Percentiles rank a stretch among this genome's conserved stretches.
Evolutionary conservation across 2,113 vertebrate genomes (phyloP).

Genomic region (Thamnaconus septentrionalis): DNA sequence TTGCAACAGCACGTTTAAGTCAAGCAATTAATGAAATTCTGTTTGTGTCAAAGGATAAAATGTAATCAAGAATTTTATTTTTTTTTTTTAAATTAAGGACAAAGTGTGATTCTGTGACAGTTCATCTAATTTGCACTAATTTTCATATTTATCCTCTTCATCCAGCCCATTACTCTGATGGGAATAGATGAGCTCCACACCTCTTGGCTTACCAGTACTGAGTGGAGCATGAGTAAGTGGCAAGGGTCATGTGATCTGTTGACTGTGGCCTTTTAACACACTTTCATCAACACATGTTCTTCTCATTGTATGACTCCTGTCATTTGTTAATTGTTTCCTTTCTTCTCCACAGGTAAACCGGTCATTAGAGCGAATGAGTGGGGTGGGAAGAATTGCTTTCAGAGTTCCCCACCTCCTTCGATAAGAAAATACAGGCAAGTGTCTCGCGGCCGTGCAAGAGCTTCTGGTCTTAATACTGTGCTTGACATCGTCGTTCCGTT

Average conservation of each 20-base stretch:
- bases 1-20: too few species aligned
- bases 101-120: not conserved
- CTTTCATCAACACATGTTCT: not conserved
- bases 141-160: constrained; percentile 10
- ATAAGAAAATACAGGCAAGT: constrained; percentile 73
- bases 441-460: not conserved
- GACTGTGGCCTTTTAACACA: not conserved
- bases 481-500: not conserved
- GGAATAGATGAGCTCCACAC: constrained; percentile 79
- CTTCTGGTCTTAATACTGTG: not conserved
- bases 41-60: too few species aligned
- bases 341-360: constrained; percentile 63
- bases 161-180: constrained; percentile 62
- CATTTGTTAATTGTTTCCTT: not conserved
- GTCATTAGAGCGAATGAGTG: constrained; percentile 52
- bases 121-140: not conserved
- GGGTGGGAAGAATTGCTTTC: constrained; percentile 52
- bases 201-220: constrained; percentile 61
- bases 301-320: not conserved
- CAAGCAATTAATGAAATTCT: too few species aligned
- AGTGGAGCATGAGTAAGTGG: constrained; percentile 76
- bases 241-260: not conserved
- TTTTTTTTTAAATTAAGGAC: too few species aligned
- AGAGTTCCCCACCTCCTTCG: constrained; percentile 54
- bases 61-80: too few species aligned